A percentile compares a stretch with the other conserved stretches of the same genome.
Evolutionary conservation across 2,797 vertebrate species (phyloP).

Genomic region (Xerus rutilus): DNA sequence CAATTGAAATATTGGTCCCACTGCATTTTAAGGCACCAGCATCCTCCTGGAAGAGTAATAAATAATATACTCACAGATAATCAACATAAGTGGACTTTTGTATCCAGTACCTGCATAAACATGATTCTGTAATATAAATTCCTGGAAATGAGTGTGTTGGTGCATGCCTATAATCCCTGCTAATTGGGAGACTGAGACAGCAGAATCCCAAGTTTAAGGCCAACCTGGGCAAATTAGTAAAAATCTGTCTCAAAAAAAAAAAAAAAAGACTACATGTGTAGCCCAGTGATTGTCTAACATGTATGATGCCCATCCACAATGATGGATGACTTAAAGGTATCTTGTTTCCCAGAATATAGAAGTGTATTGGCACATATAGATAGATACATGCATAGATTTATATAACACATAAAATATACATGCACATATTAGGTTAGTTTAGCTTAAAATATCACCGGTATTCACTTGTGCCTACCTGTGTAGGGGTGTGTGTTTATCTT

Average conservation of each 20-base stretch:
- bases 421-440: neutral
- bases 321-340: neutral
- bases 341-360: neutral
- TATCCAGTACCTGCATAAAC: neutral
- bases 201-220: neutral
- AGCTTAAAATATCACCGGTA: neutral
- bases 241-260: neutral
- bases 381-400: neutral
- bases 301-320: neutral
- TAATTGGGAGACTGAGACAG: neutral
- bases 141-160: neutral
- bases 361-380: neutral
- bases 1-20: neutral
- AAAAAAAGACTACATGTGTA: neutral
- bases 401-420: neutral
- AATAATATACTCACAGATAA: neutral
- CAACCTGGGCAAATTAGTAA: neutral
- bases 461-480: neutral
- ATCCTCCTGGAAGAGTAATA: neutral
- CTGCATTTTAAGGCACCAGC: neutral
- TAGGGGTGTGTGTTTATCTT: neutral
- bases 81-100: neutral
- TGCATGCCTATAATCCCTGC: neutral
- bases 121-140: neutral
- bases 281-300: neutral